phyloP scores from a whole-genome alignment of 2,888 invertebrate species.

The Ischnus inquisitorius region DNA sequence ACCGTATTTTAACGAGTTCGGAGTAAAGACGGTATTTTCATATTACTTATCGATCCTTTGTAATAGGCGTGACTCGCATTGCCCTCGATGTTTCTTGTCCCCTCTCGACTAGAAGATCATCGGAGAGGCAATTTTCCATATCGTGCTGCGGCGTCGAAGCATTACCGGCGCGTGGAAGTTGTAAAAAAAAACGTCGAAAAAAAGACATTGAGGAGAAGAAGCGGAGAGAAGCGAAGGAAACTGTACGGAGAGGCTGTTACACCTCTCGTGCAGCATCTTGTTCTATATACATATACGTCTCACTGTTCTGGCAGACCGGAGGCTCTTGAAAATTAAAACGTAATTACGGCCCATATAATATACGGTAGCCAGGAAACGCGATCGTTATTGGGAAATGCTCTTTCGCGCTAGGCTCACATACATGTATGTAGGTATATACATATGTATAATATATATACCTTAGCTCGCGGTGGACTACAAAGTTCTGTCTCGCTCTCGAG shows the following conservation, averaged over 20 bases:
- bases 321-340: slow-evolving; percentile 73
- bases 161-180: slow-evolving; percentile 58
- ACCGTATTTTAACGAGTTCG: background rate
- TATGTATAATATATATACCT: background rate
- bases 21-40: background rate
- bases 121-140: slow-evolving; percentile 65
- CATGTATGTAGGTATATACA: background rate
- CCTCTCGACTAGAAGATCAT: slow-evolving; percentile 46
- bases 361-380: slow-evolving; percentile 73
- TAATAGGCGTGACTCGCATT: slow-evolving; percentile 8
- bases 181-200: slow-evolving; percentile 24
- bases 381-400: slow-evolving; percentile 76
- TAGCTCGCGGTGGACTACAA: slow-evolving; percentile 50
- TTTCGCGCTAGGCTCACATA: slow-evolving; percentile 60
- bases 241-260: slow-evolving; percentile 34
- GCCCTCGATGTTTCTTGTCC: background rate
- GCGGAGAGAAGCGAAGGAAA: slow-evolving; percentile 25
- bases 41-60: background rate
- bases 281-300: slow-evolving; percentile 5
- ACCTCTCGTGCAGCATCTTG: slow-evolving; percentile 25
- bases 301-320: slow-evolving; percentile 46
- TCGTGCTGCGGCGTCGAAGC: slow-evolving; percentile 31
- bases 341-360: slow-evolving; percentile 73
- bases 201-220: slow-evolving; percentile 23
- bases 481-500: slow-evolving; percentile 38